Base-by-base conservation (phyloP, 2,113 vertebrate species). In the Atractosteus spatula region DNA sequence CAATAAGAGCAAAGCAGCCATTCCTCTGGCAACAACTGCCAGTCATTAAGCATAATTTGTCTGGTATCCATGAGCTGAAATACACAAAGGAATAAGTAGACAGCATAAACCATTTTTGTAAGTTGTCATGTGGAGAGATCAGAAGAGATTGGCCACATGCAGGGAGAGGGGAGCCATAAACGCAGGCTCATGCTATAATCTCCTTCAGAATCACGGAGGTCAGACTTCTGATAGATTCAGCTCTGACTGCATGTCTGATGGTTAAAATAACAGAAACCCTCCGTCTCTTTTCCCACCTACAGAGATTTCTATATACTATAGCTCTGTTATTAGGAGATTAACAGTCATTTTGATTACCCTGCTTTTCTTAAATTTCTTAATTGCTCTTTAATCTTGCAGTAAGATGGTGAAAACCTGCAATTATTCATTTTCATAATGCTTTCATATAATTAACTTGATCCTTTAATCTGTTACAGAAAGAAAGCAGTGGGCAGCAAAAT, bases 41-140 rank as follows among this genome's bases (percentile, higher is more conserved):
- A 73, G 77, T 88, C 82, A 82, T 88, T 90, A 91, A 89, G 80
- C 71, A 41, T 66, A 72, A 85, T 88, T 81, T 87, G 85, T 89
- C 89, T 93, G 87, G 82, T 85, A 85, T 86, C 87, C 77, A 80
- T 78, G 85, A 84, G 82, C 84, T 71, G 68, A 77, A 87, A 82
- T 41, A 84, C 80, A 86, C 83, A 84, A 85, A 88, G 78, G 79
- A 84, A 86, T 51, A 79, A 84, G 80, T 70, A 91, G 85, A 82
- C 84, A 88, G 87, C 80, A 81, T 87, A 87, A 88, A 84, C 74
- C 81, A 80, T 79, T 85, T 92, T 90, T 89, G 79, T 45, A 85
- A 84, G 78, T 85, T 89, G 87, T 86, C 83, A 83, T 81, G 85
- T 81, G 70, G 76, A 75, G 83, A 89, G 84, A 87, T 80, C 76